These are phyloP conservation scores for Indicator maculatus DNA, from an alignment of 2,113 vertebrate species.

Conservation along the genomic window DNA sequence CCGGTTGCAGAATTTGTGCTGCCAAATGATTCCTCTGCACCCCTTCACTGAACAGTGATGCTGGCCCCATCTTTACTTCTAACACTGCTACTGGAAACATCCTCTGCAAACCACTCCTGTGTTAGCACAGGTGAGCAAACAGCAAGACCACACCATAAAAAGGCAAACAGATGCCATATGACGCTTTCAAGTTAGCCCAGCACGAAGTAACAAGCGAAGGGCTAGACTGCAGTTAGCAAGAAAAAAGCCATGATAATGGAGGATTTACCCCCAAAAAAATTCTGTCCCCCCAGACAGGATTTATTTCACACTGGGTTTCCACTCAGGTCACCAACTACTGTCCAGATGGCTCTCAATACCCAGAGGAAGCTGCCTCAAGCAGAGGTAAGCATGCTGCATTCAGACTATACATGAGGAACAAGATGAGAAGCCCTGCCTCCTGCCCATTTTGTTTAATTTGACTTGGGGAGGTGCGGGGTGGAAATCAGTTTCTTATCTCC, in stretches of 20 bases:
- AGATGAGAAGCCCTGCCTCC: neutral
- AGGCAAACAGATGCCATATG: neutral
- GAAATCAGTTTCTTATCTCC: neutral
- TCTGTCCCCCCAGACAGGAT: neutral
- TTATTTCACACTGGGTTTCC: neutral
- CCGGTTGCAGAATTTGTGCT: neutral
- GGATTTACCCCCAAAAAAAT: neutral
- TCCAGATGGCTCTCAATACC: neutral
- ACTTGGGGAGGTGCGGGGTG: neutral
- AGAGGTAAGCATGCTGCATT: neutral
- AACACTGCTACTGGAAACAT: neutral
- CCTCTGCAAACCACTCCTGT: neutral
- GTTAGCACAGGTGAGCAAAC: constrained; percentile 53
- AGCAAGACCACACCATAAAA: neutral
- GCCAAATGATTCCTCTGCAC: neutral
- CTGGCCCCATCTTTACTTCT: neutral
- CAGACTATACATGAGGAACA: neutral
- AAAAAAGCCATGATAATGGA: neutral
- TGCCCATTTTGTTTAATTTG: neutral
- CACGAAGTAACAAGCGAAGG: neutral
- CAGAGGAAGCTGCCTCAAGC: neutral
- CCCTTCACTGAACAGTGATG: neutral
- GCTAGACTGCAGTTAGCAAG: neutral
- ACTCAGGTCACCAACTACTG: neutral
- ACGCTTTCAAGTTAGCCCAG: neutral